phyloP scores from a whole-genome alignment of 1,140 invertebrate species.

The Scaptomyza graminum region DNA sequence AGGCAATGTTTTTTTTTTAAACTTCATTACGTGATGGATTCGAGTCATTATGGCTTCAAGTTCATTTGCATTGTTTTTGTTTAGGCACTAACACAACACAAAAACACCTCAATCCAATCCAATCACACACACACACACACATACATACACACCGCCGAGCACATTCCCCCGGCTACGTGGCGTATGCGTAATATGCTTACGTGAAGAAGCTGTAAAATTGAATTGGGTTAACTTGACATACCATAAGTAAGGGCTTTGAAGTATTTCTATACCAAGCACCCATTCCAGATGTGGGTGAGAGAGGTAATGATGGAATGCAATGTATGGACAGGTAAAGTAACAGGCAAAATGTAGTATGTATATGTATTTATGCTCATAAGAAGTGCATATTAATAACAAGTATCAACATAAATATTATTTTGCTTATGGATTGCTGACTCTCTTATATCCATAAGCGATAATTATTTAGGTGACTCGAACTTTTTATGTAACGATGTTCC shows the following conservation, averaged over 20 bases:
- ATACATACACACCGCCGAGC: background rate
- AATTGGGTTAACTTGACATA: conserved; percentile 18
- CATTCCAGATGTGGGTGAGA: background rate
- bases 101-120: background rate
- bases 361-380: too few relatives aligned
- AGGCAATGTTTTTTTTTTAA: conserved; percentile 42
- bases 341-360: too few relatives aligned
- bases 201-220: conserved; percentile 18
- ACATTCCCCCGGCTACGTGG: background rate
- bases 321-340: too few relatives aligned
- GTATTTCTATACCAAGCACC: background rate
- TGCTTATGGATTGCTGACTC: too few relatives aligned
- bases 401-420: too few relatives aligned
- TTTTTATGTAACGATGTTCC: too few relatives aligned
- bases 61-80: conserved; percentile 45
- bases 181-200: conserved; percentile 35
- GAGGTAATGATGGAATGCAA: too few relatives aligned
- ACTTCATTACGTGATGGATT: conserved; percentile 78
- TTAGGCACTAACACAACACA: background rate
- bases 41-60: conserved; percentile 59
- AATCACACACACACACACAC: background rate
- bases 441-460: too few relatives aligned
- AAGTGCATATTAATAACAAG: too few relatives aligned
- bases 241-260: background rate
- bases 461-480: too few relatives aligned